Evolutionary conservation across 2,888 invertebrate species (phyloP).

Genomic region (Phortica okadai): DNA sequence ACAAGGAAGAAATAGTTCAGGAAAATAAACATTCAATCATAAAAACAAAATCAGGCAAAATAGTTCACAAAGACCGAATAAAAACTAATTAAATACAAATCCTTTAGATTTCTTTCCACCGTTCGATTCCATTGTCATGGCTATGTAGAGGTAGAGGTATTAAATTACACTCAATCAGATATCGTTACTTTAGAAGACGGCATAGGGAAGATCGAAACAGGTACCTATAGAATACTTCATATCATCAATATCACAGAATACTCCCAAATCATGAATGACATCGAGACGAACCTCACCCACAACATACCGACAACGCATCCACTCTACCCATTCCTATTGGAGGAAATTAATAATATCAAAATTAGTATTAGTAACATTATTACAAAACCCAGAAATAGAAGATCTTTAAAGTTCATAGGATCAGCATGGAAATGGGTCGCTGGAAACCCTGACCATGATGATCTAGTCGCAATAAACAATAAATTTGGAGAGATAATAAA

Average conservation of each 20-base stretch:
- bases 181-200: slow-evolving; percentile 15
- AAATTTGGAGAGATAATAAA: slow-evolving; percentile 42
- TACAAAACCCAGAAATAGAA: slow-evolving; percentile 5
- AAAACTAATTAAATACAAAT: neutral
- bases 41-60: neutral
- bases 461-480: neutral
- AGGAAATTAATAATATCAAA: neutral
- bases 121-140: too few species aligned
- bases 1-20: too few species aligned
- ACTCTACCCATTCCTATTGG: neutral
- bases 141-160: too few species aligned
- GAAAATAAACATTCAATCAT: neutral
- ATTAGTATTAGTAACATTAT: too few species aligned
- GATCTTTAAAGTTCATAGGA: neutral
- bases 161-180: slow-evolving; percentile 33
- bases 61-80: neutral
- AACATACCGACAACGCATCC: neutral
- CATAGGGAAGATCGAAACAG: slow-evolving; percentile 29
- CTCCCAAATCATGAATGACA: neutral
- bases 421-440: slow-evolving; percentile 35
- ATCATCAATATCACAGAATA: slow-evolving; percentile 15
- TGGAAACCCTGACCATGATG: slow-evolving; percentile 4
- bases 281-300: neutral
- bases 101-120: neutral
- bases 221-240: slow-evolving; percentile 34